Conservation (phyloP, 2,113 vertebrate species). For the Muscicapa adusta region DNA sequence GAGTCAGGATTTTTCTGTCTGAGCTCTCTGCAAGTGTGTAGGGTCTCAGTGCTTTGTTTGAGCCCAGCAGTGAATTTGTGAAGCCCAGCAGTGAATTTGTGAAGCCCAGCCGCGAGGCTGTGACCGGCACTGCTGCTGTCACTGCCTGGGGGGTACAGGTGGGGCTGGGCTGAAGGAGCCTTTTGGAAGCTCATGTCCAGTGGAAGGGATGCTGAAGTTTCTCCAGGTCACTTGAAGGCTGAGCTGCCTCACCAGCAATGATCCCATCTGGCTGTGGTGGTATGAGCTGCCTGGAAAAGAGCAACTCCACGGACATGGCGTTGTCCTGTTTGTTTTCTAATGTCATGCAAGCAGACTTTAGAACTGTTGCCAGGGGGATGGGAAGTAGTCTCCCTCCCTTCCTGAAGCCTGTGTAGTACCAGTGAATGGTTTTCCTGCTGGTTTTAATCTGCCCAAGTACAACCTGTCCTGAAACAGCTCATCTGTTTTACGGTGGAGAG, state of each 20-base stretch:
- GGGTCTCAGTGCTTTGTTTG: neutral
- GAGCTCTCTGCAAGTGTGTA: neutral
- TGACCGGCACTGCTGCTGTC: accelerated
- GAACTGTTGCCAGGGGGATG: neutral
- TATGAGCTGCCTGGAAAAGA: neutral
- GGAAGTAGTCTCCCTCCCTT: constrained; percentile 41
- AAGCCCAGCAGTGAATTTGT: accelerated
- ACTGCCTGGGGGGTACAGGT: accelerated
- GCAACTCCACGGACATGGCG: neutral
- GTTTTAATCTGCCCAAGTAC: neutral
- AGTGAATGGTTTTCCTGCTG: constrained; percentile 26
- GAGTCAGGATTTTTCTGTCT: neutral
- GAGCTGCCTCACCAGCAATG: neutral
- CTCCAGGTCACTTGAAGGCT: neutral
- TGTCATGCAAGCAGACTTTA: neutral
- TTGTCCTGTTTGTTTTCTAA: neutral
- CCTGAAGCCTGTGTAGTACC: neutral
- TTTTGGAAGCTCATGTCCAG: neutral
- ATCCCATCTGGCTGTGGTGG: neutral
- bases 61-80: neutral
- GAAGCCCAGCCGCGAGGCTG: neutral
- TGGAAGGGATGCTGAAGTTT: neutral
- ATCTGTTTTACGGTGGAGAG: neutral
- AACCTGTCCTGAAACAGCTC: neutral
- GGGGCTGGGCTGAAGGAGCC: neutral